Evolutionary conservation across 1,140 invertebrate genomes (phyloP), one percentile per base, ranked within the genome.

Genomic region (Battus philenor): DNA sequence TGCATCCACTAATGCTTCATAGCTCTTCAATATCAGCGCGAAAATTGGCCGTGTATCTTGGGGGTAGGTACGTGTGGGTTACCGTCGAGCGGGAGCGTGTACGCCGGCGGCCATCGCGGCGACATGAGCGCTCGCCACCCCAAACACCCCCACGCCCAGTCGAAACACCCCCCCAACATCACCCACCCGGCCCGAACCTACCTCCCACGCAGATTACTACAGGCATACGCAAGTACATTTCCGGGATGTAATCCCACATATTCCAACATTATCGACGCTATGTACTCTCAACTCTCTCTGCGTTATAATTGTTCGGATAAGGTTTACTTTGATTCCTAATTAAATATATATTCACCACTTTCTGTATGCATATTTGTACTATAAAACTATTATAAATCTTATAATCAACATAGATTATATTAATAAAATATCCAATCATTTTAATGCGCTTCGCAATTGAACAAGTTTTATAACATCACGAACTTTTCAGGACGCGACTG

Each of bases 71-170:
- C 55, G 34, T 33, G 47, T 47, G 57, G 20, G 18, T 17, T 36
- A 36, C 30, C 33, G 30, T 9, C 17, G 29, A 18, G 24, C 47
- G 38, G 38, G 18, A 34, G 50, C 72, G 49, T 79, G 75, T 76
- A 60, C 59, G 69, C 39, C 52, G 62, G 65, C 63, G 41, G 36
- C 50, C 45, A 55, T 49, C 29, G 52, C 52, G 31, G 49, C 43
- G 52, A 65, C 66, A 65, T 36, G 56, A 36, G 36, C 11, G n/a
- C 38, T 16, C 10, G 6, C 46, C 26, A 38, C 30, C 22, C 5
- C 9, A 39, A 8, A 17, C 8, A 36, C 39, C 33, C 29, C 27
- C 44, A 9, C 18, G 15, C 30, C 6, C 30, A 8, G 1, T 1
- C 12, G n/a, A 17, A 9, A 41, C 47, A 39, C 20, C 33, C 47